Conservation (phyloP, 2,888 invertebrate genomes). For the Calameuta pallipes region DNA sequence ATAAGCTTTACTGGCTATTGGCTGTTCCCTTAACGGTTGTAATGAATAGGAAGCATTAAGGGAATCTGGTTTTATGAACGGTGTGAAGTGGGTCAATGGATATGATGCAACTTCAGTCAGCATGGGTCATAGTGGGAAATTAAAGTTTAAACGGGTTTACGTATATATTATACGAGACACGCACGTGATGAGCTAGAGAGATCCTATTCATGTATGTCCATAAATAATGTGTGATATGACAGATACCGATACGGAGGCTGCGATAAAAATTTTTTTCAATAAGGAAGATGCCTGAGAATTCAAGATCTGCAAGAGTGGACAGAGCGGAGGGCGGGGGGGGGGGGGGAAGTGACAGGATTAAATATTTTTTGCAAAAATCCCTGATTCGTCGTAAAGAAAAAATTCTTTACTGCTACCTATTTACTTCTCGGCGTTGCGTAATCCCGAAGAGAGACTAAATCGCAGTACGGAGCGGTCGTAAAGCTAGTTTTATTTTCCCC, state of each 20-base stretch:
- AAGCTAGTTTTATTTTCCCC: background rate
- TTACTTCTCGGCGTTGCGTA: background rate
- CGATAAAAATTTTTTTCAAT: background rate
- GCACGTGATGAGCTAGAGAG: background rate
- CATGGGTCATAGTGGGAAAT: background rate
- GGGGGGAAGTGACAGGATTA: background rate
- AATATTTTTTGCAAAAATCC: background rate
- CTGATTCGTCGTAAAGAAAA: background rate
- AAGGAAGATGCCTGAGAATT: background rate
- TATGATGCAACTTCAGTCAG: background rate
- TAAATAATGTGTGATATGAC: background rate
- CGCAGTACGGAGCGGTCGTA: background rate
- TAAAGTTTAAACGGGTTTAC: background rate
- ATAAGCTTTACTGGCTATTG: background rate
- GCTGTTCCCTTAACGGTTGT: background rate
- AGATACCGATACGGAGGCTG: background rate
- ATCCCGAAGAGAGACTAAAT: background rate
- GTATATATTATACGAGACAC: background rate
- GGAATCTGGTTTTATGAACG: background rate
- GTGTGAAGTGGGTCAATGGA: background rate
- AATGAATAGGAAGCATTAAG: background rate
- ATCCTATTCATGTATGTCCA: background rate
- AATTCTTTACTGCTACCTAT: background rate
- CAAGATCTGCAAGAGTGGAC: background rate
- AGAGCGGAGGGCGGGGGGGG: too few species aligned